Percentiles rank a stretch among this genome's conserved stretches.
Evolutionary conservation across 2,888 invertebrate genomes (phyloP).

Genomic region (Coleophora flavipennella): DNA sequence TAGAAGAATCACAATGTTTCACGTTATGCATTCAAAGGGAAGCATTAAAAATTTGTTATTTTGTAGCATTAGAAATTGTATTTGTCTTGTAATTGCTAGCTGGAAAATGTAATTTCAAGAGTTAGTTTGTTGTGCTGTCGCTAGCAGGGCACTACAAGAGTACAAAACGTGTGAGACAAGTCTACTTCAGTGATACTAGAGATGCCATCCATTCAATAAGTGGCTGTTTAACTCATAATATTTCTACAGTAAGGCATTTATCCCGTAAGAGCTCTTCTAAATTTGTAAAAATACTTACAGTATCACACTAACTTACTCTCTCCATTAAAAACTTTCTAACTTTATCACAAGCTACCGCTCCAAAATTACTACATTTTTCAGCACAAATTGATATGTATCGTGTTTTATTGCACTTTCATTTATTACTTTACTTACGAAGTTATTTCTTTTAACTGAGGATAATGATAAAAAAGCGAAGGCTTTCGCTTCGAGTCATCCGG

Average conservation of each 20-base stretch:
- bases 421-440: constrained; percentile 8
- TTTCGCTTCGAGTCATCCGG: constrained; percentile 50
- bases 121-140: constrained; percentile 1
- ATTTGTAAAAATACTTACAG: constrained; percentile 49
- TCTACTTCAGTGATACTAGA: constrained; percentile 33
- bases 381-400: constrained; percentile 72
- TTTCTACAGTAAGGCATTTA: constrained; percentile 57
- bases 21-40: constrained; percentile 10
- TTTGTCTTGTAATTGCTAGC: background rate
- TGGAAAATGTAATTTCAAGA: constrained; percentile 14
- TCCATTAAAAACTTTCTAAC: constrained; percentile 34
- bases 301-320: constrained; percentile 49
- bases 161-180: background rate
- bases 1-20: constrained; percentile 27
- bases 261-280: constrained; percentile 47
- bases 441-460: constrained; percentile 28
- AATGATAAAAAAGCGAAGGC: constrained; percentile 26
- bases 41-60: constrained; percentile 1
- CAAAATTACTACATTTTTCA: constrained; percentile 49
- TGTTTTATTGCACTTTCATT: constrained; percentile 60
- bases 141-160: background rate
- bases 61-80: constrained; percentile 3
- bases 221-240: constrained; percentile 14
- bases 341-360: constrained; percentile 61
- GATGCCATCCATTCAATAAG: too few species aligned